Evolutionary conservation across 1,140 invertebrate genomes (phyloP).

Genomic region (Tenebrio molitor): DNA sequence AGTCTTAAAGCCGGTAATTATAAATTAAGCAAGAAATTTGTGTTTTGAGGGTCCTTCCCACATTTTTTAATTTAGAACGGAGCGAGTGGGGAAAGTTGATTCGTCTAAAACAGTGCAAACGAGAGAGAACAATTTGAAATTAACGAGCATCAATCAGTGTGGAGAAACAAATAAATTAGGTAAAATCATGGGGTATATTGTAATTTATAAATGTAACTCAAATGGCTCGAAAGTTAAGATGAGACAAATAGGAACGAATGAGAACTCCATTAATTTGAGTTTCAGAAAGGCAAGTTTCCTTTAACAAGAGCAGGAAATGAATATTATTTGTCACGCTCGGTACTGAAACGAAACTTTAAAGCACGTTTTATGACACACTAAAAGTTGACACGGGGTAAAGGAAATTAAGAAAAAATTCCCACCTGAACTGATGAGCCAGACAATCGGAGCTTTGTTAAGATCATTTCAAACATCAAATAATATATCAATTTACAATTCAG

Average conservation of each 20-base stretch:
- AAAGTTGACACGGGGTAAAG: background rate
- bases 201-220: constrained; percentile 47
- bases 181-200: constrained; percentile 45
- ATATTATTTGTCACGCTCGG: constrained; percentile 41
- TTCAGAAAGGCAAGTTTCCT: constrained; percentile 44
- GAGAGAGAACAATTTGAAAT: constrained; percentile 21
- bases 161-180: constrained; percentile 35
- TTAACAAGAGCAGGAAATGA: constrained; percentile 35
- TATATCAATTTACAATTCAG: constrained; percentile 37
- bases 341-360: constrained; percentile 38
- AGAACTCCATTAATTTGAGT: constrained; percentile 49
- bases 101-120: background rate
- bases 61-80: background rate
- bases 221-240: constrained; percentile 47
- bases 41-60: background rate
- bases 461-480: background rate
- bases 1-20: constrained; percentile 35
- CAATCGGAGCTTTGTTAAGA: background rate
- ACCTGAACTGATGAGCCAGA: too few relatives aligned
- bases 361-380: constrained; percentile 20
- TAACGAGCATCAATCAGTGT: constrained; percentile 26
- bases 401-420: too few relatives aligned
- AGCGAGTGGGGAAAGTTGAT: background rate
- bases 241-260: constrained; percentile 52
- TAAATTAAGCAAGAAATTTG: constrained; percentile 11